Evolutionary conservation across 2,113 vertebrate species (phyloP).

Genomic region (Hiodon alosoides): DNA sequence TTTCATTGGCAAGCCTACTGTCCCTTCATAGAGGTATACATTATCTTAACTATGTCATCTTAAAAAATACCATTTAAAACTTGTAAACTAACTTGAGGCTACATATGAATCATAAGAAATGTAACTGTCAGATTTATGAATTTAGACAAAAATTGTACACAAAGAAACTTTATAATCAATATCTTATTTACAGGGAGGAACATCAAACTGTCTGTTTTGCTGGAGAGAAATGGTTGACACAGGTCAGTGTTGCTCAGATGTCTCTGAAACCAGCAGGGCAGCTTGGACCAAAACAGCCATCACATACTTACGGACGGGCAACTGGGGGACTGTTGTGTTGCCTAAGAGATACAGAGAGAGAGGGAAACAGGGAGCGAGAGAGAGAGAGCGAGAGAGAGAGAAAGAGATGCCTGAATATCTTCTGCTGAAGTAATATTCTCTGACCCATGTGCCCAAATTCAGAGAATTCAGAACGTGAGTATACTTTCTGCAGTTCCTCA

Average conservation of each 20-base stretch:
- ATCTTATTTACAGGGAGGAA: too few species aligned
- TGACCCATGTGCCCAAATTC: background rate
- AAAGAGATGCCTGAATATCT: background rate
- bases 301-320: slow-evolving; percentile 43
- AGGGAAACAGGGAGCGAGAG: background rate
- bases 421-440: background rate
- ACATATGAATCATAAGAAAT: too few species aligned
- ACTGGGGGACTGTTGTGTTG: slow-evolving; percentile 40
- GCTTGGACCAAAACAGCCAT: background rate
- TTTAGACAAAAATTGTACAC: too few species aligned
- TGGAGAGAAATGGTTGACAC: too few species aligned
- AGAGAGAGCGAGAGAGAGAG: slow-evolving; percentile 3
- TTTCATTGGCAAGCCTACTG: too few species aligned
- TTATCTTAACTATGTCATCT: too few species aligned
- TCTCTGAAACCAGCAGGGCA: background rate
- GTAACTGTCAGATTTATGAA: too few species aligned
- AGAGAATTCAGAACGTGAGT: background rate
- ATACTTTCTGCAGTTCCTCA: background rate
- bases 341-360: slow-evolving; percentile 14
- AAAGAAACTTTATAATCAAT: too few species aligned
- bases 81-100: too few species aligned
- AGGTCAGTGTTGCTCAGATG: too few species aligned
- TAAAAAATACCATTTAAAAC: too few species aligned
- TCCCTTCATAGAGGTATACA: background rate
- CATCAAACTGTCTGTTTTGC: too few species aligned